These are phyloP conservation scores for Chroicocephalus ridibundus DNA, from an alignment of 2,113 vertebrate genomes.

Conservation along the genomic window DNA sequence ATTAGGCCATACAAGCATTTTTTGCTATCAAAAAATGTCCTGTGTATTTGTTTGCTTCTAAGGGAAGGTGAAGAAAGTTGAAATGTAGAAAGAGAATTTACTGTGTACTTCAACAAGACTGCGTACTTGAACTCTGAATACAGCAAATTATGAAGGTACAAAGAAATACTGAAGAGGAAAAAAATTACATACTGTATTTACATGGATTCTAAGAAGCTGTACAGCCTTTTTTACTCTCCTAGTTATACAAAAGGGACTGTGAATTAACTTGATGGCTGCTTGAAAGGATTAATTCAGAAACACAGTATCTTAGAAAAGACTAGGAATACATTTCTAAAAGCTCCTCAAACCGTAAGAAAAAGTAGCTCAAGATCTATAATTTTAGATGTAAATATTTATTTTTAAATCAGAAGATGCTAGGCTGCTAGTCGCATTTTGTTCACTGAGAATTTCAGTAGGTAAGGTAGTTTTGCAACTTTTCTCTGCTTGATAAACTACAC, in stretches of 20 bases:
- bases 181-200: not conserved
- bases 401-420: not conserved
- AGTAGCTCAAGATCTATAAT: not conserved
- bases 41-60: not conserved
- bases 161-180: not conserved
- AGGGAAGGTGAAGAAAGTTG: not conserved
- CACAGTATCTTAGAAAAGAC: not conserved
- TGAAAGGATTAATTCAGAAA: conserved; percentile 11
- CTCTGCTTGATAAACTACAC: not conserved
- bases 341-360: not conserved
- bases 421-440: not conserved
- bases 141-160: not conserved
- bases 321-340: not conserved
- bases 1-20: not conserved
- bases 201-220: not conserved
- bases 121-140: not conserved
- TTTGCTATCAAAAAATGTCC: not conserved
- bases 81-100: not conserved
- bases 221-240: not conserved
- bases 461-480: not conserved
- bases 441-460: not conserved
- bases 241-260: not conserved
- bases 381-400: conserved; percentile 1
- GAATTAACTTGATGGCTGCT: not conserved
- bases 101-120: not conserved